These are phyloP conservation scores for Myotis brandtii DNA, from an alignment of 2,113 vertebrate genomes.

Conservation along the genomic window DNA sequence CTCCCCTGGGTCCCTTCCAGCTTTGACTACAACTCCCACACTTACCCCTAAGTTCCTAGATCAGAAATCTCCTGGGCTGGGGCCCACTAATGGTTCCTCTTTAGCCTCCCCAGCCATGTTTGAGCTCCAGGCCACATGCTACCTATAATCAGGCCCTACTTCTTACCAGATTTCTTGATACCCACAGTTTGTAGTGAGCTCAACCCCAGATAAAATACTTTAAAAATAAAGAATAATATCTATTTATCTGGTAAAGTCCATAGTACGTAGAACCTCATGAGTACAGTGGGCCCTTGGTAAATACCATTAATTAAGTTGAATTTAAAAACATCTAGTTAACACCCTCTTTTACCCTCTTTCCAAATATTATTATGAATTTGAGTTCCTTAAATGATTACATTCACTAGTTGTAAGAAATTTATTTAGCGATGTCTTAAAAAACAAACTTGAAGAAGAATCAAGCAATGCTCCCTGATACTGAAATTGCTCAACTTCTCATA, in stretches of 20 bases:
- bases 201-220: neutral
- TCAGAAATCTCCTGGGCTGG: neutral
- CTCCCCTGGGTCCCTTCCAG: neutral
- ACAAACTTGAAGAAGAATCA: constrained; percentile 39
- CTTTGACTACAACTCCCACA: neutral
- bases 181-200: neutral
- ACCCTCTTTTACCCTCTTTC: constrained; percentile 11
- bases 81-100: neutral
- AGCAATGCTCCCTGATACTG: neutral
- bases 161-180: neutral
- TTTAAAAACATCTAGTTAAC: neutral
- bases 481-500: constrained; percentile 62
- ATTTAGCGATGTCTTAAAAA: constrained; percentile 59
- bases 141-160: neutral
- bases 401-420: neutral
- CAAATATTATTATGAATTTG: constrained; percentile 8
- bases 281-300: neutral
- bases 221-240: neutral
- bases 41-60: neutral
- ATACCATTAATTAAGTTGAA: constrained; percentile 15
- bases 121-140: neutral
- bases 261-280: neutral
- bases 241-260: constrained; percentile 5
- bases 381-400: neutral
- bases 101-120: neutral